Percentiles rank a stretch among this genome's conserved stretches.
phyloP scores from a whole-genome alignment of 2,888 invertebrate species.

The Stegana nigrithorax region DNA sequence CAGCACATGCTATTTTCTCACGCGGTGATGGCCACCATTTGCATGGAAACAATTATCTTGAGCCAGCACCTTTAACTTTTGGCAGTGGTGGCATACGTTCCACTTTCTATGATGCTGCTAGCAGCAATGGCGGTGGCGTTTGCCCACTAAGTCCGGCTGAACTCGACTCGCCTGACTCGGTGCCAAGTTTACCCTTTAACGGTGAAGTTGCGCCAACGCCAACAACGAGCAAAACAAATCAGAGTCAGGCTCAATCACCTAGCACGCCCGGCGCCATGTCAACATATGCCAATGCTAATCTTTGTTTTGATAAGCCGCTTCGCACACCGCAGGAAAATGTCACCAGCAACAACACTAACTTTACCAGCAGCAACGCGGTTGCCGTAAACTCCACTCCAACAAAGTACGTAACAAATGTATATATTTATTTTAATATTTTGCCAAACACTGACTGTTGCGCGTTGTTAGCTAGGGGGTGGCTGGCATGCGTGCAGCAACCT shows the following conservation, averaged over 20 bases:
- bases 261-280: slow-evolving; percentile 38
- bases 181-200: slow-evolving; percentile 71
- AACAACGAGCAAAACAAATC: no score
- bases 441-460: no score
- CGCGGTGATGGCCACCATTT: slow-evolving; percentile 38
- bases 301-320: slow-evolving; percentile 72
- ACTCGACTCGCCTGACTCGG: slow-evolving; percentile 69
- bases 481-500: no score
- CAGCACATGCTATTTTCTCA: slow-evolving; percentile 57
- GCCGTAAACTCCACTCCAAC: no score
- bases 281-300: slow-evolving; percentile 68
- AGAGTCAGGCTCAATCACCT: slow-evolving; percentile 38
- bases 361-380: background rate
- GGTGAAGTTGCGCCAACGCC: slow-evolving; percentile 52
- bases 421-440: no score
- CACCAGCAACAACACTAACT: slow-evolving; percentile 37
- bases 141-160: slow-evolving; percentile 56
- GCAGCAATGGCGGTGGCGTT: slow-evolving; percentile 32
- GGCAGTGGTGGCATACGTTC: slow-evolving; percentile 28
- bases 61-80: slow-evolving; percentile 61
- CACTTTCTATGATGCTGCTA: background rate
- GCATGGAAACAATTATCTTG: slow-evolving; percentile 61
- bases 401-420: no score
- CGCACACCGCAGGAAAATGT: slow-evolving; percentile 49
- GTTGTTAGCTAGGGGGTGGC: no score